Evolutionary conservation across 2,797 vertebrate species (phyloP), one percentile per base, ranked within the genome.

Genomic region (Pseudocheirus occidentalis): DNA sequence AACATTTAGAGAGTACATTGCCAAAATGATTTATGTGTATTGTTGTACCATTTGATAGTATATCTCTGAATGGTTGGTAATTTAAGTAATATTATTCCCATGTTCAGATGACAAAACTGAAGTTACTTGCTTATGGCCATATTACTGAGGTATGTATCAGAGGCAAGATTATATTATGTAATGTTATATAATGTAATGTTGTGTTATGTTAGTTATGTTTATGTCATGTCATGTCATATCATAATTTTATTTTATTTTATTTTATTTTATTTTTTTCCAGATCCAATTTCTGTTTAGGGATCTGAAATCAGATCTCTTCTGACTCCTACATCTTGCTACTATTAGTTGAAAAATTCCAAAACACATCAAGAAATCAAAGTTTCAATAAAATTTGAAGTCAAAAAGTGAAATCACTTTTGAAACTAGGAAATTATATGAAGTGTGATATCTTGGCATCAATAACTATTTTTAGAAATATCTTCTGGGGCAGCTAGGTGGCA

Each of bases 281-380:
- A 46, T 46, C 66, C 40, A n/a, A 46, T 46, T 46, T 81, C 21
- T 40, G 46, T 46, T 81, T 81, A 81, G 73, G 21, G 18, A 46
- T 81, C 40, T 81, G 73, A 81, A 81, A 9, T 2, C 0, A 4
- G 21, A 81, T 81, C 9, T 81, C 73, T 81, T 81, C 73, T 81
- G 73, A 27, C 40, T 24, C 24, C 40, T 81, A 73, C 62, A n/a
- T n/a, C 62, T 34, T 66, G 34, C n/a, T 24, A 40, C 14, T 53
- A 18, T 95, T 97, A 95, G 90, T 90, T 46, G 95, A 94, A 96
- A 96, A 13, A 93, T 93, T 58, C 34, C 7, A 73, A 55, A 96
- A 58, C 12, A 90, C 53, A 91, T 7, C 89, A 92, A 94, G 27
- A 50, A 94, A 13, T 21, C 1, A 59, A 27, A 94, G 46, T 55